Percentiles rank a stretch among this genome's conserved stretches.
phyloP scores from a whole-genome alignment of 2,113 vertebrate genomes.

The Thermophis baileyi region DNA sequence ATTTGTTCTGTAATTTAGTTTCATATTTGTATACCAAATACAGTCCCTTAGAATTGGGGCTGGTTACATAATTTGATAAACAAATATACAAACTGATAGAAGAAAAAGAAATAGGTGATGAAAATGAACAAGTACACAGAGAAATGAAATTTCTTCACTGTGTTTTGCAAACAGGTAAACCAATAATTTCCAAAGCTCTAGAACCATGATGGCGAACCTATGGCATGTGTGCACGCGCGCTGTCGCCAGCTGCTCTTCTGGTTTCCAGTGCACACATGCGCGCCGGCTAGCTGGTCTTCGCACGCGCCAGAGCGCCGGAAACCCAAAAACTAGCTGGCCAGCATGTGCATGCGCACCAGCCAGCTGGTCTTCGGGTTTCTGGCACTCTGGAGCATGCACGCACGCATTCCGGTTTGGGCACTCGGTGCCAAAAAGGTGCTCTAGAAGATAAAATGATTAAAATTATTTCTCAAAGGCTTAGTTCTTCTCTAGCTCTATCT shows the following conservation, averaged over 20 bases:
- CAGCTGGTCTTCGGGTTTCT: too few species aligned
- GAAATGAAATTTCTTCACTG: neutral
- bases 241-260: too few species aligned
- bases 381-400: too few species aligned
- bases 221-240: too few species aligned
- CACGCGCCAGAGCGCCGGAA: too few species aligned
- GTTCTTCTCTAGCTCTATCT: neutral
- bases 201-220: too few species aligned
- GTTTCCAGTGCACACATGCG: too few species aligned
- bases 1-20: neutral
- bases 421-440: too few species aligned
- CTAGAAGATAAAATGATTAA: neutral
- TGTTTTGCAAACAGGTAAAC: neutral
- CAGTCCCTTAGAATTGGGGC: neutral
- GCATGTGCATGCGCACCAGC: too few species aligned
- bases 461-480: neutral
- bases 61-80: neutral
- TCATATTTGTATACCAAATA: neutral
- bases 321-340: too few species aligned
- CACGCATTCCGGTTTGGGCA: too few species aligned
- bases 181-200: neutral
- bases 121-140: neutral
- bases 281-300: too few species aligned
- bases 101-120: neutral
- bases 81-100: neutral